phyloP scores from a whole-genome alignment of 30 jellyfish, hydroid and myxozoan species.

The Turritopsis rubra region DNA sequence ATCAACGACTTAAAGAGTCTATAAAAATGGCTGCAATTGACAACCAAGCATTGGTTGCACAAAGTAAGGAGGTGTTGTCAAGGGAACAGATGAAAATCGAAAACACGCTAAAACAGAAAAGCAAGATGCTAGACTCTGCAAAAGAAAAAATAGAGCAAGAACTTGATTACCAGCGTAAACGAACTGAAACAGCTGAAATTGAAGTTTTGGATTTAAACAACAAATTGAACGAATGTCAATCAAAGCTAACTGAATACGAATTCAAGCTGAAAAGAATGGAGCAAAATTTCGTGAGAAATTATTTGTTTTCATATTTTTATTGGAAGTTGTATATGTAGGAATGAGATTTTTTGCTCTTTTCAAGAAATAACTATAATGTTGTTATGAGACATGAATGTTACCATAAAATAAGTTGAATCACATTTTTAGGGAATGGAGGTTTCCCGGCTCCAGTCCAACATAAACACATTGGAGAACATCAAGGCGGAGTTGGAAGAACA shows the following conservation, averaged over 20 bases:
- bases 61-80: conserved; percentile 49
- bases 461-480: not conserved
- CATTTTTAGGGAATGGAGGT: not conserved
- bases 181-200: conserved; percentile 34
- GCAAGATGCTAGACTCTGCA: conserved; percentile 44
- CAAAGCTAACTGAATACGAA: conserved; percentile 22
- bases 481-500: not conserved
- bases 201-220: conserved; percentile 36
- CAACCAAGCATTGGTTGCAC: conserved; percentile 72
- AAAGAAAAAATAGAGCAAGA: conserved; percentile 58
- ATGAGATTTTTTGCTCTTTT: no score
- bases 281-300: not conserved
- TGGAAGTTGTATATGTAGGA: no score
- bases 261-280: conserved; percentile 11
- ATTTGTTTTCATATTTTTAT: no score
- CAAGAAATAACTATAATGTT: no score
- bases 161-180: conserved; percentile 44
- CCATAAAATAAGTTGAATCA: not conserved
- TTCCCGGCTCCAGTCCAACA: not conserved
- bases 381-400: no score
- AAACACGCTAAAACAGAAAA: conserved; percentile 34
- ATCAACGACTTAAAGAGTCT: conserved; percentile 52
- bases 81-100: conserved; percentile 42
- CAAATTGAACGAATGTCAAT: conserved; percentile 16
- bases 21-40: conserved; percentile 68